Percentiles rank a stretch among this genome's conserved stretches.
phyloP scores from a whole-genome alignment of 2,888 invertebrate species.

The Noctua janthina region DNA sequence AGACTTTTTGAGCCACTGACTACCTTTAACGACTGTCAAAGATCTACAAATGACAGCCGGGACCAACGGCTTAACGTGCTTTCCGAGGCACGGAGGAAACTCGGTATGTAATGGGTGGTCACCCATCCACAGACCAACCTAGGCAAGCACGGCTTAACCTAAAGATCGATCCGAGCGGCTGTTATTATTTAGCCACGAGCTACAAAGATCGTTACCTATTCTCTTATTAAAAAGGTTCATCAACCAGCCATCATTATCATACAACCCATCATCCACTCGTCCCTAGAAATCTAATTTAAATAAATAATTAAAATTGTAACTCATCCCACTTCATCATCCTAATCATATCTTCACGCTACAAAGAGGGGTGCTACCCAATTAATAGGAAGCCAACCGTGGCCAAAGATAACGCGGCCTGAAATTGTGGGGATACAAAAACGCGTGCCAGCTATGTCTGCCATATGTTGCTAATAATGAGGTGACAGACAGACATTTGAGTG shows the following conservation, averaged over 20 bases:
- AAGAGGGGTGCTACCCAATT: constrained; percentile 71
- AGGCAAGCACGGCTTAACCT: no score
- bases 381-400: constrained; percentile 72
- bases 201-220: neutral
- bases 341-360: constrained; percentile 53
- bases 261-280: neutral
- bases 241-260: neutral
- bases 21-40: no score
- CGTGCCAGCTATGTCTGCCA: constrained; percentile 33
- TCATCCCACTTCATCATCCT: constrained; percentile 52
- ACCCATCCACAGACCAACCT: no score
- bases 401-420: constrained; percentile 64
- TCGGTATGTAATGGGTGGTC: no score
- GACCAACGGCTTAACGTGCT: no score
- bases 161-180: no score
- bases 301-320: constrained; percentile 58
- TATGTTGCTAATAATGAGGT: constrained; percentile 53
- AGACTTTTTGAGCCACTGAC: no score
- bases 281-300: constrained; percentile 16
- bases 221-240: neutral
- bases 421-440: constrained; percentile 53
- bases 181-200: no score
- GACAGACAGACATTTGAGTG: neutral
- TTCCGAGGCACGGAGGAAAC: no score
- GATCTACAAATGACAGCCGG: no score